Conservation (phyloP, 2,797 vertebrate genomes). For the Agapornis canus region DNA sequence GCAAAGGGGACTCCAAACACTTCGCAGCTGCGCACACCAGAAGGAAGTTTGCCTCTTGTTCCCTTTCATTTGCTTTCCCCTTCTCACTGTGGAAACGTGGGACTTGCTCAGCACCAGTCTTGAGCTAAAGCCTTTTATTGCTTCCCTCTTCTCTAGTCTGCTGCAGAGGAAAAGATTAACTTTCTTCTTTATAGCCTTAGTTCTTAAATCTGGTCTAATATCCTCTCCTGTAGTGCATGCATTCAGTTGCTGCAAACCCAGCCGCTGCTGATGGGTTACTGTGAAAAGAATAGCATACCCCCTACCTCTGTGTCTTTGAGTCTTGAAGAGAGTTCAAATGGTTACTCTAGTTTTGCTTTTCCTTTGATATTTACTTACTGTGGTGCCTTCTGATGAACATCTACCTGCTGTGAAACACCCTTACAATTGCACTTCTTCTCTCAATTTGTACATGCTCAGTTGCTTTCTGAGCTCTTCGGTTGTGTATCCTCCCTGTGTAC, state of each 20-base stretch:
- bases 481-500: accelerated
- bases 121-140: background rate
- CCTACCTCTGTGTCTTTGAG: constrained; percentile 51
- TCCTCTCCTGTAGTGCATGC: constrained; percentile 53
- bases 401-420: background rate
- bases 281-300: constrained; percentile 49
- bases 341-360: constrained; percentile 57
- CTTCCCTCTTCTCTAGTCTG: background rate
- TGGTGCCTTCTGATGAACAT: background rate
- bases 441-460: background rate
- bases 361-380: constrained; percentile 19
- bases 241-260: constrained; percentile 61
- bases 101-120: background rate
- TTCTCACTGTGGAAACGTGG: background rate
- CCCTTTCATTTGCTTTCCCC: background rate
- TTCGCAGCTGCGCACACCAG: accelerated
- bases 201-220: constrained; percentile 62
- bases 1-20: constrained; percentile 16
- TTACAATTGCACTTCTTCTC: background rate
- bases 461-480: background rate
- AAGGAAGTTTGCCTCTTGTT: background rate
- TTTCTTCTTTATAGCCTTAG: constrained; percentile 51
- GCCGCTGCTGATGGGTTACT: constrained; percentile 47
- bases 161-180: constrained; percentile 52
- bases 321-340: constrained; percentile 63